phyloP scores from a whole-genome alignment of 2,797 vertebrate genomes.

The Siniperca undulata region DNA sequence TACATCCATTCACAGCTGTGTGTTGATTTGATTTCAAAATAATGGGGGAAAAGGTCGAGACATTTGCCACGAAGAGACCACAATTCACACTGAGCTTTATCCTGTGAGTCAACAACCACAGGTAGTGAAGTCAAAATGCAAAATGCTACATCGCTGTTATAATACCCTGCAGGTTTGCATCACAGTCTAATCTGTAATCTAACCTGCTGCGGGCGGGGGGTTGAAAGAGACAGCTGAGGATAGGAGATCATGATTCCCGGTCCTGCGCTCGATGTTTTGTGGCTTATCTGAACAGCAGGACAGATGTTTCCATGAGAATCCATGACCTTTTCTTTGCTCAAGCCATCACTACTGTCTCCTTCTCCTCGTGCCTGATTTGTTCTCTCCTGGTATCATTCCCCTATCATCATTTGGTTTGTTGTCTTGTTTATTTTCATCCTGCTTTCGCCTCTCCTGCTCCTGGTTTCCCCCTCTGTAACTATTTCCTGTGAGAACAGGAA shows the following conservation, averaged over 20 bases:
- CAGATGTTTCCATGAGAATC: slow-evolving; percentile 43
- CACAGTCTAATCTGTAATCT: slow-evolving; percentile 51
- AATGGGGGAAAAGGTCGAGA: slow-evolving; percentile 19
- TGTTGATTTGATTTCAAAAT: slow-evolving; percentile 42
- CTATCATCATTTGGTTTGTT: slow-evolving; percentile 24
- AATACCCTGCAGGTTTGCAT: slow-evolving; percentile 38
- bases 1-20: slow-evolving; percentile 21
- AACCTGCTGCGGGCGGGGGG: slow-evolving; percentile 32
- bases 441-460: slow-evolving; percentile 35
- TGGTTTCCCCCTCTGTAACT: slow-evolving; percentile 47
- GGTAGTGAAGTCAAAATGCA: slow-evolving; percentile 38
- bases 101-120: slow-evolving; percentile 64
- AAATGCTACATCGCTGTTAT: slow-evolving; percentile 28
- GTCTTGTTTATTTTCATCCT: slow-evolving; percentile 55
- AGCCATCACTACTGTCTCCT: slow-evolving; percentile 21
- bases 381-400: slow-evolving; percentile 29
- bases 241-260: slow-evolving; percentile 29
- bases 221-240: slow-evolving; percentile 13
- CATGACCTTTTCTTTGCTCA: slow-evolving; percentile 52
- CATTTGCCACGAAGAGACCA: slow-evolving; percentile 21
- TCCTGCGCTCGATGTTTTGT: slow-evolving; percentile 10
- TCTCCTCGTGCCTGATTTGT: slow-evolving; percentile 6
- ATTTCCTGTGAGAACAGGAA: slow-evolving; percentile 77
- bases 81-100: slow-evolving; percentile 40
- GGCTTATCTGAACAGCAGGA: slow-evolving; percentile 47